Evolutionary conservation across 2,113 vertebrate species (phyloP), one percentile per base, ranked within the genome.

Genomic region (Ciconia stormi): DNA sequence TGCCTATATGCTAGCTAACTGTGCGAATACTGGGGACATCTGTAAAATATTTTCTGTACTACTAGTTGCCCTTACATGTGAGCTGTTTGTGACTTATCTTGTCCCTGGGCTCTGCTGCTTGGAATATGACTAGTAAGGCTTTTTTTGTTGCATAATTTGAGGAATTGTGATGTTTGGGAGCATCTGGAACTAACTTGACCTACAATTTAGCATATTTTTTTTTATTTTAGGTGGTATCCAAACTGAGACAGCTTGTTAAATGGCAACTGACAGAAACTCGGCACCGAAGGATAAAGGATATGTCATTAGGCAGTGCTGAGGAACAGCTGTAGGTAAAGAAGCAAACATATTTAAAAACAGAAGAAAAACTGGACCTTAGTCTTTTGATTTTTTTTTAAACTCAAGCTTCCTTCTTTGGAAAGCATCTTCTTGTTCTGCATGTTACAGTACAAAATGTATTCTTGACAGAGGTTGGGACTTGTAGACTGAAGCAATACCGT

Each of bases 331-430:
- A 17, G 38, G 8, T n/a, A 78, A 78, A 85, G n/a, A 70, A 58
- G 13, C 4, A 89, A 83, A 32, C 1, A 15, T 71, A 74, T 21
- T 89, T 83, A 7, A 63, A 88, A 82, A 21, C 21, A 63, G 40
- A 58, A 50, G 0, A 2, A 83, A 72, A 91, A 62, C 3, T 40
- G 6, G 30, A 70, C 46, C 7, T 46, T 55, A 26, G 27, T 11
- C 3, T 67, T 85, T 46, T 42, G 4, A 38, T 0, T 1, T 0
- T 6, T 52, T 49, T 52, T 87, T 83, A 29, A 20, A 74, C 11
- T 79, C 15, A 25, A 20, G 3, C 6, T 59, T 74, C 22, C 26
- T 56, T 84, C 36, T 93, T 66, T 49, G 9, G 36, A 73, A 93
- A 26, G 21, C 12, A 49, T 40, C 9, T 44, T 47, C 62, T 62